Evolutionary conservation across 2,888 invertebrate genomes (phyloP).

Genomic region (Phaedon cochleariae): DNA sequence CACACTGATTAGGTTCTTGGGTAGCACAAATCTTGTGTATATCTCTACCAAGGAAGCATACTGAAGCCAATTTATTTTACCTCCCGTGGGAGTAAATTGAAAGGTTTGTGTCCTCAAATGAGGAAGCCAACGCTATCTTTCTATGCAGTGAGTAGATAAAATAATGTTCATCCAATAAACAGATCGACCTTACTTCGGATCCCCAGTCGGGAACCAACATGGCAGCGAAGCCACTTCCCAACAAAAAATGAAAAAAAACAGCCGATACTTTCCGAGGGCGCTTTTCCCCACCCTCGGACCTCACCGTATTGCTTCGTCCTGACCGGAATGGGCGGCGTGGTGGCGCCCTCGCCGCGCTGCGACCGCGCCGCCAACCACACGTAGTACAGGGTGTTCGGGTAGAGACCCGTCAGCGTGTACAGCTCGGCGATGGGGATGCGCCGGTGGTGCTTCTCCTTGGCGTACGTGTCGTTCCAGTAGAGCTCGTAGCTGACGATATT

Average conservation of each 20-base stretch:
- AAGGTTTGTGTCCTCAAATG: too few species aligned
- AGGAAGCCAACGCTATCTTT: too few species aligned
- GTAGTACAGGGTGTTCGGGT: conserved; percentile 96
- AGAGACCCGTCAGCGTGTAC: conserved; percentile 88
- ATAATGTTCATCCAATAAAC: too few species aligned
- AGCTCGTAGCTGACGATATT: conserved; percentile 95
- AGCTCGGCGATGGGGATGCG: conserved; percentile 84
- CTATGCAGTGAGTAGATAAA: too few species aligned
- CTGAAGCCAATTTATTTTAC: too few species aligned
- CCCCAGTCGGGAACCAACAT: too few species aligned
- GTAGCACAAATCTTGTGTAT: too few species aligned
- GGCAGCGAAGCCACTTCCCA: background rate
- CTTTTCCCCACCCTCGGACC: conserved; percentile 60
- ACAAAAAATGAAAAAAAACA: background rate
- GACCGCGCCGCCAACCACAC: conserved; percentile 96
- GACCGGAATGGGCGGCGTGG: conserved; percentile 92
- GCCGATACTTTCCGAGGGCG: background rate
- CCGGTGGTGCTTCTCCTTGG: conserved; percentile 86
- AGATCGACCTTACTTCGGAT: too few species aligned
- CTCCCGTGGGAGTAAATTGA: too few species aligned
- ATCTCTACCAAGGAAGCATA: too few species aligned
- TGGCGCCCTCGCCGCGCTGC: conserved; percentile 92
- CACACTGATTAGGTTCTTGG: too few species aligned
- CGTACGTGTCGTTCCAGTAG: conserved; percentile 97
- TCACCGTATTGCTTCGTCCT: conserved; percentile 98